These are phyloP conservation scores for Scrobipalpa costella DNA, from an alignment of 2,888 invertebrate species.

Conservation along the genomic window DNA sequence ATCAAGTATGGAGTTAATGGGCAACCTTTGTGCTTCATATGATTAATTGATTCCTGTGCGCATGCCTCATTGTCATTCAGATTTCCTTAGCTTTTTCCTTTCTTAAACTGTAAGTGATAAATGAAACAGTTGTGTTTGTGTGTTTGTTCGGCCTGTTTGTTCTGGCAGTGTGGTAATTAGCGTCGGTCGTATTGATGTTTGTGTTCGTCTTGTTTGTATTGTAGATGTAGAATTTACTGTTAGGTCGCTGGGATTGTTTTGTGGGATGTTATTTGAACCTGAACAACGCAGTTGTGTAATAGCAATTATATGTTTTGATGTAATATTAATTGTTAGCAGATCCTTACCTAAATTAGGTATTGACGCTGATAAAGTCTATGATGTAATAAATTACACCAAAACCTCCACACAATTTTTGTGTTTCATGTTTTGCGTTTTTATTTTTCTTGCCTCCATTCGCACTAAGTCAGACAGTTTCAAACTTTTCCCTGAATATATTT, in stretches of 20 bases:
- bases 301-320: no score
- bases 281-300: no score
- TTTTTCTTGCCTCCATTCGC: slow-evolving; percentile 9
- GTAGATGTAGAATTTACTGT: slow-evolving; percentile 25
- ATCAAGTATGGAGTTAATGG: slow-evolving; percentile 80
- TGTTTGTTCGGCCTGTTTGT: no score
- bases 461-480: slow-evolving; percentile 15
- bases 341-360: no score
- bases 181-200: slow-evolving; percentile 35
- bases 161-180: slow-evolving; percentile 52
- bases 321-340: no score
- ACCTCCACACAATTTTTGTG: background rate
- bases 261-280: no score
- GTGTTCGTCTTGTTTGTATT: slow-evolving; percentile 32
- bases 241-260: slow-evolving; percentile 14
- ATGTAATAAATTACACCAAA: no score
- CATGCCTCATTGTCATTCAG: slow-evolving; percentile 74
- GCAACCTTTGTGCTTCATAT: slow-evolving; percentile 74
- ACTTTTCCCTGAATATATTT: slow-evolving; percentile 33
- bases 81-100: slow-evolving; percentile 73
- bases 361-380: no score
- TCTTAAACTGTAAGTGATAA: slow-evolving; percentile 63
- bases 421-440: slow-evolving; percentile 4
- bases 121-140: slow-evolving; percentile 51
- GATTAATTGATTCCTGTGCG: slow-evolving; percentile 76